Percentiles rank a stretch among this genome's conserved stretches.
These are phyloP conservation scores for Cinclus mexicanus DNA, from an alignment of 2,113 vertebrate genomes.

Conservation along the genomic window DNA sequence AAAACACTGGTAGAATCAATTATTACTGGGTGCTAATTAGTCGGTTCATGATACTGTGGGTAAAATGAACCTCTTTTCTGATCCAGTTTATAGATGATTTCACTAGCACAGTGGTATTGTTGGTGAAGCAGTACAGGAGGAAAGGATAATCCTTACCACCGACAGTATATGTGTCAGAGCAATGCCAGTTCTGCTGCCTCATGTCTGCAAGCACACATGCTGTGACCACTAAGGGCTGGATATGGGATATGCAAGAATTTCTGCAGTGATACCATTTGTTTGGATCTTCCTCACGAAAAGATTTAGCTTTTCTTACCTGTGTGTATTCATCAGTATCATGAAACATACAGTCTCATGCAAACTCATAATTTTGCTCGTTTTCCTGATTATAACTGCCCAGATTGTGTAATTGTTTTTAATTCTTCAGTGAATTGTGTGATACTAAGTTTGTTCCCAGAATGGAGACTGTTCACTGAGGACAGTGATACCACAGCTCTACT, in stretches of 20 bases:
- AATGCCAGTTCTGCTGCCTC: neutral
- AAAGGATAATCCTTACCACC: neutral
- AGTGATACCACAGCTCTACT: neutral
- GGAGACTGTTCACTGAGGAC: neutral
- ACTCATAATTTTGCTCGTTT: neutral
- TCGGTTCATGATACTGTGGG: neutral
- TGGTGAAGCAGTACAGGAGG: neutral
- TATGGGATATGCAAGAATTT: neutral
- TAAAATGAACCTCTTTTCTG: neutral
- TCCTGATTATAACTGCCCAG: fast-evolving
- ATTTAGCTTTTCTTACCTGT: neutral
- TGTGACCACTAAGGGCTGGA: neutral
- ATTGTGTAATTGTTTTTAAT: neutral
- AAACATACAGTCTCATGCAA: neutral
- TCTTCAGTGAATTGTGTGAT: neutral
- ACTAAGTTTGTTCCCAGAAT: neutral
- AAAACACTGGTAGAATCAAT: neutral
- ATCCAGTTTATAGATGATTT: neutral
- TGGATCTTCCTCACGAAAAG: neutral
- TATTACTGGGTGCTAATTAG: neutral
- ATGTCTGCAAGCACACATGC: neutral
- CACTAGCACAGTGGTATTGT: neutral
- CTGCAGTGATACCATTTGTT: neutral
- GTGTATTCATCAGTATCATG: neutral
- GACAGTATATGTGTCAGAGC: neutral